Base-by-base conservation (phyloP, 2,113 vertebrate species). In the Polyodon spathula region DNA sequence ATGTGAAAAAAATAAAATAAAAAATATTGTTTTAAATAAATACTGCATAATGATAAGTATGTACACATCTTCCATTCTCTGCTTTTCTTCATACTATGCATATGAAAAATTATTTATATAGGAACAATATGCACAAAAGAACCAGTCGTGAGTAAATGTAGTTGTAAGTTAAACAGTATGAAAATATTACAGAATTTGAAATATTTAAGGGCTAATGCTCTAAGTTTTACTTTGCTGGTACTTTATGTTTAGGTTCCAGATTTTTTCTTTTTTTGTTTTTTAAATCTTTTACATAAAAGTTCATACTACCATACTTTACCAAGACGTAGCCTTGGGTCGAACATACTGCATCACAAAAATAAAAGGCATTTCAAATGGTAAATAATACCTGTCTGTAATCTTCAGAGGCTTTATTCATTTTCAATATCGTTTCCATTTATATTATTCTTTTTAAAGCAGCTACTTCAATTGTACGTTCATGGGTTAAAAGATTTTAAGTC, bases 281-380 rank as follows among this genome's bases (percentile, higher is more conserved):
- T 87, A 80, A 84, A 88, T 86, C 86, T 83, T 83, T 86, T 85
- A 86, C 84, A 87, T 85, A 87, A 87, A 84, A 86, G 84, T 86
- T 89, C 88, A 77, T 89, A 84, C 72, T 79, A 90, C 88, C 87
- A 92, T 92, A 90, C 85, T 89, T 87, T 71, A 82, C 87, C 89
- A 93, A 95, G 90, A 93, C 90, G 90, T 83, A 82, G 86, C 82
- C 92, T 93, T 68, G 67, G 88, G 81, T 86, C 82, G 80, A 88
- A 89, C 86, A 86, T 85, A 90, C 88, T 90, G 88, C 89, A 93
- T 90, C 88, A 87, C 81, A 80, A 84, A 89, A 91, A 81, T 76
- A 66, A 91, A 94, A 95, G 92, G 93, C 94, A 92, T 94, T 91
- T 80, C 84, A 88, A 91, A 88, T 85, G 86, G 88, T 83, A 81